Evolutionary conservation across 2,113 vertebrate species (phyloP).

Genomic region (Cephalopterus ornatus): DNA sequence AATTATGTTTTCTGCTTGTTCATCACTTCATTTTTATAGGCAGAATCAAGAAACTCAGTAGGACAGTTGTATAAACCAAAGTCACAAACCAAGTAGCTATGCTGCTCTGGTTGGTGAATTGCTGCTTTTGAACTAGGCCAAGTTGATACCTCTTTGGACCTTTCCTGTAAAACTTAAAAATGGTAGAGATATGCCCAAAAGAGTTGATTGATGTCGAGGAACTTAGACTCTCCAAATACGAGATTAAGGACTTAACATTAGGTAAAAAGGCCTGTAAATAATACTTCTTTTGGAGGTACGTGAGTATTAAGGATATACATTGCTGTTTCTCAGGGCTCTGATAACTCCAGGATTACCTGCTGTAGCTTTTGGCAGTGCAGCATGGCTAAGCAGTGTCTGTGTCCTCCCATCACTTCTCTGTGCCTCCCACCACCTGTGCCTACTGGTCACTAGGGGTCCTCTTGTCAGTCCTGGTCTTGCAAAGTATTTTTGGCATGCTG

Average conservation of each 20-base stretch:
- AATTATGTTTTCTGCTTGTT: neutral
- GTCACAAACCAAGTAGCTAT: neutral
- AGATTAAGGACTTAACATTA: neutral
- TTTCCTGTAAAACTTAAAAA: neutral
- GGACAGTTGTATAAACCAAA: neutral
- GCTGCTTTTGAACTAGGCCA: neutral
- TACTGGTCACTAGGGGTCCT: neutral
- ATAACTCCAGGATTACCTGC: neutral
- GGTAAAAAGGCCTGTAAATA: neutral
- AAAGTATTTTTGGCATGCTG: neutral
- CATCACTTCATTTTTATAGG: neutral
- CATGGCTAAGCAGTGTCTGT: fast-evolving
- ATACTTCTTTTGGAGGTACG: neutral
- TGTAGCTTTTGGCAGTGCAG: neutral
- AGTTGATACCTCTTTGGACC: neutral
- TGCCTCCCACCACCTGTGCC: neutral
- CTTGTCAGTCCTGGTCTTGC: neutral
- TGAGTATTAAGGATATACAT: neutral
- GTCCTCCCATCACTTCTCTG: neutral
- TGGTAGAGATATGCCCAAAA: neutral
- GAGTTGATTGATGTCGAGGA: neutral
- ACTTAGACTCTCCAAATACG: neutral
- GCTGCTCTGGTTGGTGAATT: neutral
- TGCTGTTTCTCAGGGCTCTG: neutral
- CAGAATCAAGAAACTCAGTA: neutral